These are phyloP conservation scores for Corythoichthys intestinalis DNA, from an alignment of 2,113 vertebrate species.

Conservation along the genomic window DNA sequence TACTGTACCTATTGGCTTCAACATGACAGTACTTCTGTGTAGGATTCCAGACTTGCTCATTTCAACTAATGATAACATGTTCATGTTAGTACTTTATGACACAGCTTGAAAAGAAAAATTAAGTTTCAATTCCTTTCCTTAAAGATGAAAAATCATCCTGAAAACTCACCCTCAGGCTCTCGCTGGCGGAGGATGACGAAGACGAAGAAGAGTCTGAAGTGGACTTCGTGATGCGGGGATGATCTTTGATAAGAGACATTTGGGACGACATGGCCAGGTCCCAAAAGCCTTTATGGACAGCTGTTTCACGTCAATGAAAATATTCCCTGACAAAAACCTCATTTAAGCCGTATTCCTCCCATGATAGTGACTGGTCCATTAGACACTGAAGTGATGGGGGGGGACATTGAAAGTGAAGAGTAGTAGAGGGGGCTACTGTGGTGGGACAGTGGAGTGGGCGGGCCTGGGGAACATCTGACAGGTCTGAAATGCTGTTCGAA, in stretches of 20 bases:
- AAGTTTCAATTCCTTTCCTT: neutral
- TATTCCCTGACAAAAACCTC: neutral
- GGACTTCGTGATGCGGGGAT: constrained; percentile 40
- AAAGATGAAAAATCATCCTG: constrained; percentile 8
- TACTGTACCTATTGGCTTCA: too few species aligned
- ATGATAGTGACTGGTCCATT: constrained; percentile 5
- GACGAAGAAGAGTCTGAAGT: constrained; percentile 48
- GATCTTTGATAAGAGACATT: constrained; percentile 58
- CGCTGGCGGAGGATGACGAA: constrained; percentile 40
- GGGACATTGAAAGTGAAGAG: constrained; percentile 26
- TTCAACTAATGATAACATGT: too few species aligned
- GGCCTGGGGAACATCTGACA: constrained; percentile 25
- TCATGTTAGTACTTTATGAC: neutral
- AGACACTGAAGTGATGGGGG: constrained; percentile 44
- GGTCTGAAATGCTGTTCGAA: neutral
- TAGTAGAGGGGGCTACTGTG: constrained; percentile 40
- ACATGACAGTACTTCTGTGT: too few species aligned
- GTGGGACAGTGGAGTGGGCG: constrained; percentile 50
- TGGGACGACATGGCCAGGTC: constrained; percentile 52
- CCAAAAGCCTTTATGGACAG: constrained; percentile 27
- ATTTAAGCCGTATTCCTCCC: constrained; percentile 5
- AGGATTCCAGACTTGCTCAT: too few species aligned
- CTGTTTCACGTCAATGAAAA: constrained; percentile 6
- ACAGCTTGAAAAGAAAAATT: neutral
- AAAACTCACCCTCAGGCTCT: constrained; percentile 52